Percentiles rank a stretch among this genome's conserved stretches.
phyloP scores from a whole-genome alignment of 2,113 vertebrate genomes.

The Percina caprodes region DNA sequence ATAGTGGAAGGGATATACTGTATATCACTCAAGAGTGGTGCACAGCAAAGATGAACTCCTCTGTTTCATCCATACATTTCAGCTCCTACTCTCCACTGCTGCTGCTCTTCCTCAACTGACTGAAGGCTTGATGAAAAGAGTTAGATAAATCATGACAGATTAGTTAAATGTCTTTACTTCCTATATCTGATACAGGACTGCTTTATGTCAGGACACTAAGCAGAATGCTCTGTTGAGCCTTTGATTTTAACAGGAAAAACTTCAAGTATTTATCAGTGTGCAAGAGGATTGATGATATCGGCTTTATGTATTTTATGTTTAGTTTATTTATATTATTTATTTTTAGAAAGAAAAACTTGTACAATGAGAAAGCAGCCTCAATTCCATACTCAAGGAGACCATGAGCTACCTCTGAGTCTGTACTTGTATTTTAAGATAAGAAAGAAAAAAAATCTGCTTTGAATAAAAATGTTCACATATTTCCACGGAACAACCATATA shows the following conservation, averaged over 20 bases:
- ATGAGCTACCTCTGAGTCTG: slow-evolving; percentile 10
- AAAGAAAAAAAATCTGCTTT: not conserved
- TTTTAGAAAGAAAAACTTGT: too few relatives aligned
- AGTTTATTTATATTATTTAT: too few relatives aligned
- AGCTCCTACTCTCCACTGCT: slow-evolving; percentile 7
- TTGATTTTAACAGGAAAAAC: slow-evolving; percentile 8
- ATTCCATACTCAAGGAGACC: not conserved
- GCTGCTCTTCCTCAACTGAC: not conserved
- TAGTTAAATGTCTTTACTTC: slow-evolving; percentile 26
- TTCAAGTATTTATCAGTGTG: not conserved
- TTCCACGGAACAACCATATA: not conserved
- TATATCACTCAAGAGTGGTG: slow-evolving; percentile 59
- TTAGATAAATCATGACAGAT: slow-evolving; percentile 47
- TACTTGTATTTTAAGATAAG: not conserved
- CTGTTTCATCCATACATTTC: slow-evolving; percentile 54
- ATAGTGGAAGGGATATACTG: slow-evolving; percentile 48
- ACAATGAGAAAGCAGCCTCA: too few relatives aligned
- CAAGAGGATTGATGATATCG: not conserved
- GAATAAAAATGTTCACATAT: not conserved
- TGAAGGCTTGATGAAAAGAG: slow-evolving; percentile 28
- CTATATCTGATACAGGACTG: slow-evolving; percentile 13
- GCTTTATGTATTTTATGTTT: not conserved
- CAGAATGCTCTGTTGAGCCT: not conserved
- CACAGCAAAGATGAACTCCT: slow-evolving; percentile 38
- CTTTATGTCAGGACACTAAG: slow-evolving; percentile 8